Evolutionary conservation across 2,888 invertebrate genomes (phyloP), one percentile per base, ranked within the genome.

Genomic region (Tiliacea aurago): DNA sequence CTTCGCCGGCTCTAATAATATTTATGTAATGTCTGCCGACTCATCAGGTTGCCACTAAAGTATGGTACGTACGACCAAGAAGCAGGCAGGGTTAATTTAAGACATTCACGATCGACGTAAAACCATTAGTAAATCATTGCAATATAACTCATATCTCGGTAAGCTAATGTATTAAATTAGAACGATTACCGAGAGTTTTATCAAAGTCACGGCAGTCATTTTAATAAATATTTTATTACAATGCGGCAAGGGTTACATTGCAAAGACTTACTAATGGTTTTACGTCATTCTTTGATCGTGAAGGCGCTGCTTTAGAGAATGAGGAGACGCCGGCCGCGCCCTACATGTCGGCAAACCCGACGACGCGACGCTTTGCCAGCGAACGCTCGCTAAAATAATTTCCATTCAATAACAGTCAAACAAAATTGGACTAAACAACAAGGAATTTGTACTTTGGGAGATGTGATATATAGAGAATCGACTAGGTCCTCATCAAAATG

Each of bases 371-470:
- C 87, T 82, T 72, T 84, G 70, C 82, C 79, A 88, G 89, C 90
- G 90, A 87, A 89, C 90, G 89, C 89, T 89, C 89, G 89, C 91
- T 95, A 95, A 95, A 96, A 94, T 95, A 95, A 96, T 96, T 95
- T 95, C 92, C 93, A 95, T 94, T 94, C 92, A 94, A 94, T 95
- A 96, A 96, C 96, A 96, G 93, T 95, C 92, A 96, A 96, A 96
- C 95, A 96, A 96, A 96, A 96, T 96, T 96, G 96, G 96, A 96
- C 96, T 96, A 96, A 96, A 96, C 96, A 96, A 96, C 96, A 96
- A 96, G 96, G 95, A 95, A 96, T 96, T 96, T 96, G 96, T 96
- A 96, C 96, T 96, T 96, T 96, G 96, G 96, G 96, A 96, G 93
- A 95, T 96, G 96, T 96, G 96, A 96, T 96, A 96, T 96, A 95